phyloP scores from a whole-genome alignment of 2,113 vertebrate species.

The Pyxicephalus adspersus region DNA sequence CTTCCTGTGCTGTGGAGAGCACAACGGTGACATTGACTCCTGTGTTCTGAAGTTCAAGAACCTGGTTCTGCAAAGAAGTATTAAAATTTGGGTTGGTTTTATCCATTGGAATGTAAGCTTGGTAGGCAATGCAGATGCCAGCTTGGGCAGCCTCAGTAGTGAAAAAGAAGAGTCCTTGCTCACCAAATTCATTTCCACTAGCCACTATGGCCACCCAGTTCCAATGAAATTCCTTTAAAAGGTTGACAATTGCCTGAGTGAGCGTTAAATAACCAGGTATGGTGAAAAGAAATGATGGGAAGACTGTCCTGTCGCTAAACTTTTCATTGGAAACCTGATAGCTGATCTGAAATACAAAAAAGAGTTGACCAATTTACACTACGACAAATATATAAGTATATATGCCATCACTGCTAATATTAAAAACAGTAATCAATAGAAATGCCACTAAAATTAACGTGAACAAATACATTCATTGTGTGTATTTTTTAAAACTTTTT shows the following conservation, averaged over 20 bases:
- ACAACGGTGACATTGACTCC: conserved; percentile 71
- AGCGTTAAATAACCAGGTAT: conserved; percentile 72
- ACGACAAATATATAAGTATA: too few relatives aligned
- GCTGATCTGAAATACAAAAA: conserved; percentile 69
- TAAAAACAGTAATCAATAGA: too few relatives aligned
- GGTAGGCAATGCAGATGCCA: conserved; percentile 74
- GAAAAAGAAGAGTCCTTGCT: conserved; percentile 69
- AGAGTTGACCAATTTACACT: not conserved
- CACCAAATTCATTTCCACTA: conserved; percentile 80
- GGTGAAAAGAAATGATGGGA: conserved; percentile 74
- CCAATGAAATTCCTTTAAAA: conserved; percentile 71
- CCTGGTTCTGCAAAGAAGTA: conserved; percentile 57
- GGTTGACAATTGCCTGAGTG: conserved; percentile 66
- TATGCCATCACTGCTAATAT: too few relatives aligned
- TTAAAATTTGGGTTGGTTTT: conserved; percentile 3
- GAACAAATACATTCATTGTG: too few relatives aligned
- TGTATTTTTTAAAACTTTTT: too few relatives aligned
- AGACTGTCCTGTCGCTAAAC: conserved; percentile 65
- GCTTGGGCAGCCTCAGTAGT: conserved; percentile 62
- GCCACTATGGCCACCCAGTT: conserved; percentile 80
- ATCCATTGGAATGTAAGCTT: conserved; percentile 69
- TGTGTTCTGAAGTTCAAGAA: conserved; percentile 62
- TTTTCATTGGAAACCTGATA: conserved; percentile 72
- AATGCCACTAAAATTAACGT: too few relatives aligned
- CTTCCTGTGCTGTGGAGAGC: conserved; percentile 60